phyloP scores from a whole-genome alignment of 2,888 invertebrate species.

The Trypoxylon attenuatum region DNA sequence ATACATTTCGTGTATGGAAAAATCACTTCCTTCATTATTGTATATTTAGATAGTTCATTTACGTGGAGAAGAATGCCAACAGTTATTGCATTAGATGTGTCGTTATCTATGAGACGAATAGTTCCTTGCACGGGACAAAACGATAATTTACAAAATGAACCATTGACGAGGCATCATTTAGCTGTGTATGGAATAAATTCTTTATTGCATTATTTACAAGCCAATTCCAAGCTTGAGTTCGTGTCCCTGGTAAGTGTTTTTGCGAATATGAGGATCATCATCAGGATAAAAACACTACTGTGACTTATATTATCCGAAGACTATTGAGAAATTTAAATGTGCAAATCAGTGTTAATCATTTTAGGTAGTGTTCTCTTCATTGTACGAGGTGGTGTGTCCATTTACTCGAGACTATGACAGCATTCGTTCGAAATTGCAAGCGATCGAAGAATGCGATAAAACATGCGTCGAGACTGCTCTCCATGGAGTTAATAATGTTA shows the following conservation, averaged over 20 bases:
- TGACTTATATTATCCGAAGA: background rate
- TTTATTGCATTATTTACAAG: constrained; percentile 80
- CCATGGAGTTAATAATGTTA: constrained; percentile 85
- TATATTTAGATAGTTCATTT: no score
- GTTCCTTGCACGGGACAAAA: constrained; percentile 75
- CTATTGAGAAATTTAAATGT: background rate
- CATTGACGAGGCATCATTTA: constrained; percentile 78
- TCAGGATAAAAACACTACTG: no score
- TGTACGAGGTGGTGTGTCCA: constrained; percentile 82
- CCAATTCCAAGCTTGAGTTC: constrained; percentile 83
- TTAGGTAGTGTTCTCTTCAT: constrained; percentile 76
- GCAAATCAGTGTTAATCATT: background rate
- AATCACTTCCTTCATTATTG: no score
- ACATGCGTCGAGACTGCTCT: constrained; percentile 89
- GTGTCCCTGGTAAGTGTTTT: constrained; percentile 79
- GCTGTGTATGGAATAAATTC: constrained; percentile 81
- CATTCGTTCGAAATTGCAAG: constrained; percentile 84
- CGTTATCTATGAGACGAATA: constrained; percentile 83
- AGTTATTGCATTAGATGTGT: constrained; percentile 83
- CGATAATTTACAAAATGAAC: constrained; percentile 74
- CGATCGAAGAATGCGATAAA: constrained; percentile 89
- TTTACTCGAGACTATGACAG: constrained; percentile 93
- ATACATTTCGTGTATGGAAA: no score
- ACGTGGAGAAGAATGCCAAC: constrained; percentile 79
- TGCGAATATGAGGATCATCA: no score